Base-by-base conservation (phyloP, 2,113 vertebrate species). In the Anser brachyrhynchus region DNA sequence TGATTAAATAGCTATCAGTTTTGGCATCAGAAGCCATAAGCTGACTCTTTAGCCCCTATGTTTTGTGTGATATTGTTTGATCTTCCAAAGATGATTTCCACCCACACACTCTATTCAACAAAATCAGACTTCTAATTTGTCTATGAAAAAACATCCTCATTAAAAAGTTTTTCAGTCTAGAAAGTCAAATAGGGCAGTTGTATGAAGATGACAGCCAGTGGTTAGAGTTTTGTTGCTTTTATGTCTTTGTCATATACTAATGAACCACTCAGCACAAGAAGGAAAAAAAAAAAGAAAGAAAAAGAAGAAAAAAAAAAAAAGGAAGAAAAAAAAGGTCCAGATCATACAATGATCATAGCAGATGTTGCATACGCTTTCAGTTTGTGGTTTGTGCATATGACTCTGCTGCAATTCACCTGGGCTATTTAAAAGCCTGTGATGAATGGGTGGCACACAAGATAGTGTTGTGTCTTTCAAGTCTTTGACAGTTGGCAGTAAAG, bases 111-210 rank as follows among this genome's bases (percentile, higher is more conserved):
- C 80, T 26, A 35, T 70, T 96, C 52, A 80, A 81, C 25, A 86
- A 76, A 86, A 87, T 85, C 33, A 74, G 62, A 39, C 33, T 90
- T 97, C 46, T 28, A 94, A 87, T 81, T 95, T 19, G 5, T 71
- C 35, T 83, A 4, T 39, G 52, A 66, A 76, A 92, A 97, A 89
- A 89, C 20, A 71, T n/a, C 44, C 92, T 96, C 89, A 94, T 97
- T 96, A 96, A 96, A 97, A 97, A 78, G 65, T 46, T 97, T 97
- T 92, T 77, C 35, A 84, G 43, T 75, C 41, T 94, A 71, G 81
- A 79, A 96, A 92, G 51, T 93, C 65, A 94, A 67, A 66, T 70
- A 90, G 73, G 85, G 74, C 46, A 94, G 76, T 82, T n/a, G 23
- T 44, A 81, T 13, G 54, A 86, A 55, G 39, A 49, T 66, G 52